Evolutionary conservation across 2,888 invertebrate genomes (phyloP), one percentile per base, ranked within the genome.

Genomic region (Cancer borealis): DNA sequence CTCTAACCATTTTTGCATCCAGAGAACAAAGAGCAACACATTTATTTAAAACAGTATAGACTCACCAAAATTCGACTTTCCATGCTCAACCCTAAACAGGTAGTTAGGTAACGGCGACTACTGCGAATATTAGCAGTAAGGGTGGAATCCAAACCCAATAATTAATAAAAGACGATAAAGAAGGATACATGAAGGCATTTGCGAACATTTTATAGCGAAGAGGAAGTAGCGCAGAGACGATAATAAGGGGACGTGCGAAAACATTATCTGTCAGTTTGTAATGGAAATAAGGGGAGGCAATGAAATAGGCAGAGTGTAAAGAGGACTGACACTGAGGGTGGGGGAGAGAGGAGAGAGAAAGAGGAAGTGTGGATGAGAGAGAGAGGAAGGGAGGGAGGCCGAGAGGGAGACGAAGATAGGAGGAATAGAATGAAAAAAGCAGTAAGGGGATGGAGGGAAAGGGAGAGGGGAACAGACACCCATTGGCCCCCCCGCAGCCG

Each of bases 181-280:
- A 79, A 79, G 12, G 79, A 30, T 79, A 26, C 79, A 8, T 79
- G 79, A 79, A 26, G 10, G 79, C 30, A 30, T 79, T 79, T 79
- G 79, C 30, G 79, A 10, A 12, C 3, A 30, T 79, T 79, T 30
- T 30, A 17, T 79, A 30, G 30, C 79, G 10, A 26, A 30, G 79
- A 30, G 79, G 79, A 79, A 79, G 30, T 26, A 26, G 21, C 21
- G 30, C 26, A 79, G 6, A 12, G 30, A 30, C 30, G 79, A 79
- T 79, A 73, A 79, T 79, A 79, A 79, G 79, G 30, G 30, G 79
- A 79, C n/a, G n/a, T 21, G 66, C 66, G n/a, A n/a, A 66, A 66
- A 66, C n/a, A 66, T 66, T 66, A 66, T 66, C n/a, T 66, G 66
- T 66, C 66, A 66, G 66, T 66, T 66, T 66, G 21, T 66, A 66